Conservation (phyloP, 2,797 vertebrate species). For the Scomberomorus guttatus region DNA sequence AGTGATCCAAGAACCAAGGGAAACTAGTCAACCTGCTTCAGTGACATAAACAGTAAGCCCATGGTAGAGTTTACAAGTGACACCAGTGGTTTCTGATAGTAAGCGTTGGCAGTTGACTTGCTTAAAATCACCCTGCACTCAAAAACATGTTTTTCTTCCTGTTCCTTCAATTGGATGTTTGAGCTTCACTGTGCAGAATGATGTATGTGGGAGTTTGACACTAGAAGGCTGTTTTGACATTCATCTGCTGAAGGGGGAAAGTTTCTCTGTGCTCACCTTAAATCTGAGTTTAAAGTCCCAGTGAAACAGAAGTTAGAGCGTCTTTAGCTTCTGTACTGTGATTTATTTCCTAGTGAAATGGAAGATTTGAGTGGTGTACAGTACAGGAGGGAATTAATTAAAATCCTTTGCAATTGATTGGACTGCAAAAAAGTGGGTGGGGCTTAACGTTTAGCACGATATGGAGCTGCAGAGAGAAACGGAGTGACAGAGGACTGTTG, state of each 20-base stretch:
- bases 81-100: background rate
- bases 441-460: too few species aligned
- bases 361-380: too few species aligned
- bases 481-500: too few species aligned
- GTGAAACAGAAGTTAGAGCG: too few species aligned
- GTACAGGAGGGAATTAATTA: too few species aligned
- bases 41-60: slow-evolving; percentile 4
- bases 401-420: too few species aligned
- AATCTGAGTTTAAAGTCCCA: background rate
- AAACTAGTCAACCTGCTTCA: slow-evolving; percentile 22
- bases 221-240: background rate
- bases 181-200: background rate
- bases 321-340: too few species aligned
- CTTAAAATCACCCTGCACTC: background rate
- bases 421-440: too few species aligned
- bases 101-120: background rate
- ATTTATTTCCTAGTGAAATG: too few species aligned
- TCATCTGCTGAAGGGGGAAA: background rate
- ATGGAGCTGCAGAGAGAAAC: too few species aligned
- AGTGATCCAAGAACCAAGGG: slow-evolving; percentile 26
- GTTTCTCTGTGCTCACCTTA: background rate
- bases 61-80: background rate
- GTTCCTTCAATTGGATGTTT: background rate
- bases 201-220: background rate
- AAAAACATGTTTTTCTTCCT: background rate